Base-by-base conservation (phyloP, 2,797 vertebrate genomes). In the Babyrousa celebensis region DNA sequence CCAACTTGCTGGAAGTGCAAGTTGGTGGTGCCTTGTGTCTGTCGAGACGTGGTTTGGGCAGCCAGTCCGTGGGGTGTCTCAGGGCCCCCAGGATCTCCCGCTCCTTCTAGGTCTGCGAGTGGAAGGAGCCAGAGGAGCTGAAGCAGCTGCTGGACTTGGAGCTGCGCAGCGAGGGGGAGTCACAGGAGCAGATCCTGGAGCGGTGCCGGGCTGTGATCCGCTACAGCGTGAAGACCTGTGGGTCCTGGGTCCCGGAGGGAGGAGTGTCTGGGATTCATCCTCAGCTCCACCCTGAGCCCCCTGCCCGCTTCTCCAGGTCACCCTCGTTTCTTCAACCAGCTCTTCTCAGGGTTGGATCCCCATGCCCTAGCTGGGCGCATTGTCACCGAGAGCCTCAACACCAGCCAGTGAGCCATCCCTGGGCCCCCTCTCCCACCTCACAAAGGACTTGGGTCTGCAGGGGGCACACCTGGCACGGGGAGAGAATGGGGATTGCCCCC, bases 291-390 rank as follows among this genome's bases (percentile, higher is more conserved):
- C 14, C 94, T 96, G 94, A 85, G 65, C 36, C 5, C 70, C 52
- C 60, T 56, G 0, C 60, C 63, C 40, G 15, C 29, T 62, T 40
- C n/a, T 60, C 15, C 96, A 99, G 99, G 98, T 98, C 99, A 99
- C 94, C 99, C 99, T 27, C 99, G 96, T 18, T 99, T 99, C 98
- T 99, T 99, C 95, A 99, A 99, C 97, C 99, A 99, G 97, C 99
- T 98, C 63, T 99, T 99, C 98, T 99, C 98, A 0, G 99, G 99
- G 10, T 89, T 99, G 97, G 99, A 99, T 95, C 99, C 99, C 85
- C 99, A 99, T 23, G 97, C 99, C 27, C 85, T 99, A 98, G 98
- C 98, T 0, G 99, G 99, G 58, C 98, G 99, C 71, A 98, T 99
- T 78, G 98, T 99, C 93, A 99, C 99, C 0, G 99, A 99, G 97